Evolutionary conservation across 2,888 invertebrate genomes (phyloP).

Genomic region (Pristionchus exspectatus): DNA sequence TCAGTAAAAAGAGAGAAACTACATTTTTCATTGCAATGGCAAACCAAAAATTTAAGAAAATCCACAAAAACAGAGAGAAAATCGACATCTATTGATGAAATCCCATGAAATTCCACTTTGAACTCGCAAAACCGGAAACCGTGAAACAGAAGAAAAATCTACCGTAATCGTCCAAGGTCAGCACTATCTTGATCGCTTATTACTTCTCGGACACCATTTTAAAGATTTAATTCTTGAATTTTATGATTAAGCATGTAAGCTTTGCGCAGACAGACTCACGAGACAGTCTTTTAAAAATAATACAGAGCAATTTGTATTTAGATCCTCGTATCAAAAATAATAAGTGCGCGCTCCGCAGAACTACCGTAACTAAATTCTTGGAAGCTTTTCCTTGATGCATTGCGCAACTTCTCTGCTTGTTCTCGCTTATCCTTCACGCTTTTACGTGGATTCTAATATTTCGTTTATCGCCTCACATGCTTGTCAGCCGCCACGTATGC

Average conservation of each 20-base stretch:
- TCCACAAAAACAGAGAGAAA: neutral
- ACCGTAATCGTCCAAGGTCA: neutral
- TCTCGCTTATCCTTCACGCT: neutral
- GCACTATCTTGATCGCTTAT: neutral
- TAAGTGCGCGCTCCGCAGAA: neutral
- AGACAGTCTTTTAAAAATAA: neutral
- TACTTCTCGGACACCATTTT: too few species aligned
- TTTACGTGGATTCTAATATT: neutral
- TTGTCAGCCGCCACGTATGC: neutral
- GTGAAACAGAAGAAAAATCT: neutral
- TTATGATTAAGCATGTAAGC: neutral
- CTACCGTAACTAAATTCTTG: neutral
- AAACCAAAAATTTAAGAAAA: neutral
- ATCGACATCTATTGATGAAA: conserved; percentile 17
- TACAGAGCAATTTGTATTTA: neutral
- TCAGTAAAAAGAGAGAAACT: neutral
- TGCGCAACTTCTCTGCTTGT: conserved; percentile 29
- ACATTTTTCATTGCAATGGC: neutral
- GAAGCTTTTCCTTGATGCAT: conserved; percentile 1
- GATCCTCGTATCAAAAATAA: neutral
- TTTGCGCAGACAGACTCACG: neutral
- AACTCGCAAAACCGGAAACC: neutral
- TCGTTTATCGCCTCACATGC: neutral
- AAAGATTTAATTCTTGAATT: neutral
- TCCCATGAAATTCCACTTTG: conserved; percentile 1